A percentile compares a stretch with the other conserved stretches of the same genome.
Evolutionary conservation across 1,140 invertebrate species (phyloP).

Genomic region (Stegodyphus mimosarum): DNA sequence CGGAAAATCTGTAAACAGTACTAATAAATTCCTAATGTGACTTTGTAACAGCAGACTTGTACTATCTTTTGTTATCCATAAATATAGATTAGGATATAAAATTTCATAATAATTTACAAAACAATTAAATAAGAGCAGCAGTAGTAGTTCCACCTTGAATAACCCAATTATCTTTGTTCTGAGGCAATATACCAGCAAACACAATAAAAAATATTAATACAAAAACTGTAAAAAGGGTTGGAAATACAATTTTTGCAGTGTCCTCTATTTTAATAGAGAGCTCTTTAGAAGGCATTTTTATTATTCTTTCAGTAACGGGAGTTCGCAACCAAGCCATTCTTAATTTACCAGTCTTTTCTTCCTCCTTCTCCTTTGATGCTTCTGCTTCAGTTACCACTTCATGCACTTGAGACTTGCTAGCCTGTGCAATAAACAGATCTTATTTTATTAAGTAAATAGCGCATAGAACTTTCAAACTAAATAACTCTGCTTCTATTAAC

Average conservation of each 20-base stretch:
- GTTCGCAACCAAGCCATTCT: constrained; percentile 45
- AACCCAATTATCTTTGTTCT: constrained; percentile 35
- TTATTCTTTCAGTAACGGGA: not conserved
- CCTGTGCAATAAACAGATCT: not conserved
- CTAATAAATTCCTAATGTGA: too few relatives aligned
- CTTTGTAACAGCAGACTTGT: too few relatives aligned
- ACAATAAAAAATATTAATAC: constrained; percentile 44
- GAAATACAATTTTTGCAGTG: constrained; percentile 43
- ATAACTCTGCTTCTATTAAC: too few relatives aligned
- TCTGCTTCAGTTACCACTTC: not conserved
- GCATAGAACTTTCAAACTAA: too few relatives aligned
- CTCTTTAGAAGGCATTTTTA: constrained; percentile 23
- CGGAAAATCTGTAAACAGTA: too few relatives aligned
- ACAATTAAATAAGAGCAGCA: too few relatives aligned
- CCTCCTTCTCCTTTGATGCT: not conserved
- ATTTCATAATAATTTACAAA: too few relatives aligned
- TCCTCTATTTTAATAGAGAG: constrained; percentile 53
- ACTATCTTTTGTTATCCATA: too few relatives aligned
- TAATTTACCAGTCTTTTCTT: constrained; percentile 17
- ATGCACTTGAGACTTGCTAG: not conserved
- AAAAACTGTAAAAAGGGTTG: constrained; percentile 34
- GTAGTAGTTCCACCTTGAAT: constrained; percentile 12
- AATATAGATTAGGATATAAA: too few relatives aligned
- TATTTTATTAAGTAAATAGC: too few relatives aligned
- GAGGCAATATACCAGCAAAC: constrained; percentile 40